A percentile compares a stretch with the other conserved stretches of the same genome.
Conservation (phyloP, 2,888 invertebrate genomes). For the Chrysolina haemoptera region DNA sequence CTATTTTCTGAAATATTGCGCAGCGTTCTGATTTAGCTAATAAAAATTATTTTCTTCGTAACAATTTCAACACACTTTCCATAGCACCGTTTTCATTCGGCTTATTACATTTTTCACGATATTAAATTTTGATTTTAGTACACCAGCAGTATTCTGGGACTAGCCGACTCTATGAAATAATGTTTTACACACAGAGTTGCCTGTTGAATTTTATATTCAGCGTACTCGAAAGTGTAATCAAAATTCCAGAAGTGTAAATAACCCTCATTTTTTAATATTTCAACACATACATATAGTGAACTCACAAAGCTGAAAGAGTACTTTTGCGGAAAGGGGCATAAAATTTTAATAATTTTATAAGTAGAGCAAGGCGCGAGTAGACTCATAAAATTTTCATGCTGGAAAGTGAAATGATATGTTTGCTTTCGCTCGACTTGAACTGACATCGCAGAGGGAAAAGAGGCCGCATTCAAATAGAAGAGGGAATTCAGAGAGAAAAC, state of each 20-base stretch:
- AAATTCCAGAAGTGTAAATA: slow-evolving; percentile 43
- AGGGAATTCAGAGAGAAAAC: slow-evolving; percentile 4
- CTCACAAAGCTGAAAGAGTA: slow-evolving; percentile 24
- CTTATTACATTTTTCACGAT: not conserved
- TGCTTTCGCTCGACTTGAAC: slow-evolving; percentile 32
- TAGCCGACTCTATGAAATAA: slow-evolving; percentile 12
- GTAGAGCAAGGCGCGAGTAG: slow-evolving; percentile 28
- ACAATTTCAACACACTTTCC: not conserved
- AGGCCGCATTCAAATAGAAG: slow-evolving; percentile 21
- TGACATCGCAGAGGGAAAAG: slow-evolving; percentile 10
- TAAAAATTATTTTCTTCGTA: not conserved
- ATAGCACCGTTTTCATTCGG: not conserved
- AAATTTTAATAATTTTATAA: slow-evolving; percentile 46
- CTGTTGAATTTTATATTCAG: slow-evolving; percentile 25
- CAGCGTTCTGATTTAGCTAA: too few relatives aligned
- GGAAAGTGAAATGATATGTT: slow-evolving; percentile 45
- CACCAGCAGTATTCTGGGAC: not conserved
- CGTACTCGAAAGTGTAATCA: slow-evolving; percentile 40
- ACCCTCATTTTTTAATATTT: slow-evolving; percentile 44
- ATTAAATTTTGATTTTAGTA: slow-evolving; percentile 9
- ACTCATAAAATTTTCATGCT: slow-evolving; percentile 43
- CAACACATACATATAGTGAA: slow-evolving; percentile 28
- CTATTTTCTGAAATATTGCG: too few relatives aligned
- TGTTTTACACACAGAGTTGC: slow-evolving; percentile 3
- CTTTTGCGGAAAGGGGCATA: slow-evolving; percentile 31